These are phyloP conservation scores for Diachasma alloeum DNA, from an alignment of 1,140 invertebrate species.

Conservation along the genomic window DNA sequence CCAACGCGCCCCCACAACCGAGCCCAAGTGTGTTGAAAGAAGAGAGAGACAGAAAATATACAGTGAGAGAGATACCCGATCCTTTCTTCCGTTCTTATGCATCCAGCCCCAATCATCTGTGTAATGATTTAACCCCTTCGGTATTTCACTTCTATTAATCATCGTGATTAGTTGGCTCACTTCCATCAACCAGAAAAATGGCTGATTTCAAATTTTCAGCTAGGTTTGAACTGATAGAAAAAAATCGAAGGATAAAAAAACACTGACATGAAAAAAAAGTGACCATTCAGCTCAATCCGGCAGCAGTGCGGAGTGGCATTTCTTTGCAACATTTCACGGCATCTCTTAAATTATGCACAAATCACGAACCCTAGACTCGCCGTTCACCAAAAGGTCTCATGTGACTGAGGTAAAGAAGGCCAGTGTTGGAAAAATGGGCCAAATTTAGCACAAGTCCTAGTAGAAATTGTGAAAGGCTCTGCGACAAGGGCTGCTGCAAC, in stretches of 20 bases:
- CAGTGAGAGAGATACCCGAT: neutral
- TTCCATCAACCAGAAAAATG: neutral
- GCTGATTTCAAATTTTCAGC: neutral
- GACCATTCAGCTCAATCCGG: no score
- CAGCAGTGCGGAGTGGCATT: no score
- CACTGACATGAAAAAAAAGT: no score
- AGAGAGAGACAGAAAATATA: neutral
- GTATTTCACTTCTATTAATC: slow-evolving; percentile 35
- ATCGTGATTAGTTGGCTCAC: slow-evolving; percentile 37
- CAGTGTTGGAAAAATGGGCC: no score
- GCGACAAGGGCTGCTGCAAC: no score
- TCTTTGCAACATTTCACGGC: no score
- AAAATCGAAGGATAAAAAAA: neutral
- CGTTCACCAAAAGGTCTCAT: no score
- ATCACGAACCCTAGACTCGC: no score
- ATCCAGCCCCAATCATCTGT: slow-evolving; percentile 24
- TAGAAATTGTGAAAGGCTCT: no score
- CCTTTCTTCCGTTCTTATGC: neutral
- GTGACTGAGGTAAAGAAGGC: no score
- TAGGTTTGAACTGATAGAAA: neutral
- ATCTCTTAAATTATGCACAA: no score
- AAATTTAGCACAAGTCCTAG: no score
- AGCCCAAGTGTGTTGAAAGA: neutral
- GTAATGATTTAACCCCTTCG: slow-evolving; percentile 41
- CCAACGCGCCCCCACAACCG: neutral